These are phyloP conservation scores for Limnephilus lunatus DNA, from an alignment of 2,888 invertebrate genomes.

Conservation along the genomic window DNA sequence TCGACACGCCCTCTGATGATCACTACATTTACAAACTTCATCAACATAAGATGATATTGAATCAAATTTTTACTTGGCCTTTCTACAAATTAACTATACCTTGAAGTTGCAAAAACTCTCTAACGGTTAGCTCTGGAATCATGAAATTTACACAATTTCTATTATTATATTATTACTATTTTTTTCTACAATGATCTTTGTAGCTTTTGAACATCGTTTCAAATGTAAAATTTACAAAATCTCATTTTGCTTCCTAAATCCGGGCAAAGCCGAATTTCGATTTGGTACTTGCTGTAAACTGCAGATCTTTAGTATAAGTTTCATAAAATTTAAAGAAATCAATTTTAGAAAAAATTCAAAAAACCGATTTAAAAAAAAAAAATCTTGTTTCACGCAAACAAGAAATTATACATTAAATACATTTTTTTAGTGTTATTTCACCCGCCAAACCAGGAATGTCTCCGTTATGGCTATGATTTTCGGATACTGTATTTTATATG, in stretches of 20 bases:
- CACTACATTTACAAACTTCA: too few relatives aligned
- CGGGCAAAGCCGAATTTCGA: neutral
- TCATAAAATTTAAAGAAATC: neutral
- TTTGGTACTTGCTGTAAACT: neutral
- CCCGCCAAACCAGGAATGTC: too few relatives aligned
- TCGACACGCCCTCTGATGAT: too few relatives aligned
- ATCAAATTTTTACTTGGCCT: neutral
- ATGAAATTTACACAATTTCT: neutral
- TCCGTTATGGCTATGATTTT: neutral
- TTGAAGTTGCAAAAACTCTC: neutral
- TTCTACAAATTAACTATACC: neutral
- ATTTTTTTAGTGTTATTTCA: too few relatives aligned
- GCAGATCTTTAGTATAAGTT: neutral
- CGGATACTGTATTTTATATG: neutral
- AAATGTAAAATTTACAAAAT: neutral
- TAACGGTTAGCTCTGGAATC: neutral
- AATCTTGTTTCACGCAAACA: too few relatives aligned
- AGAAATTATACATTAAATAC: too few relatives aligned
- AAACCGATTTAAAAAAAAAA: too few relatives aligned
- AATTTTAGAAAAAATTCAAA: too few relatives aligned
- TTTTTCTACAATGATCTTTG: neutral
- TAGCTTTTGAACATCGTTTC: neutral
- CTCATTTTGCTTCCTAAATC: neutral
- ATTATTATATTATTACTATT: too few relatives aligned
- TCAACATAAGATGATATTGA: neutral